Base-by-base conservation (phyloP, 1,140 invertebrate genomes). In the Zaprionus taronus region DNA sequence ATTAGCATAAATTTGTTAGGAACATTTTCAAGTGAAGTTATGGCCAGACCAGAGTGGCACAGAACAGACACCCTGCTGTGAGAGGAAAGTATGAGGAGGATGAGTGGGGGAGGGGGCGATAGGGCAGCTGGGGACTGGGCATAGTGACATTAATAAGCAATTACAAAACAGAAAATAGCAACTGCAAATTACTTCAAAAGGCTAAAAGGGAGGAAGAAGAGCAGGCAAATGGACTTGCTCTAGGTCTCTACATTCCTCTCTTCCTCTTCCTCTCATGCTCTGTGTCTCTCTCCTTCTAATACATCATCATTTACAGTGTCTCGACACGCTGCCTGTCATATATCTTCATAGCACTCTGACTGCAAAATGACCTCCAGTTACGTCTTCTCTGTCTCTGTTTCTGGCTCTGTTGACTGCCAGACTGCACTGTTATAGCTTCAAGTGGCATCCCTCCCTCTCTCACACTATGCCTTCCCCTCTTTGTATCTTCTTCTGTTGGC, bases 1-100 rank as follows among this genome's bases (percentile, higher is more conserved):
- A 89, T 89, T 89, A 89, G 85, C 85, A 89, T 89, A 89, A 89
- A 89, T 89, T 89, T 90, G 81, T 90, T 90, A 87, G 81, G 87
- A 87, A 83, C 84, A 89, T 87, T 87, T 90, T 75, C 81, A 85
- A 90, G 85, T 81, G 84, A 89, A 90, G 78, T 66, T 81, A 73
- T 90, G 65, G 62, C 78, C 71, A 51, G 44, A 62, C 78, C 71
- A 47, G 44, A 62, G 69, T 41, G 49, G 28, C 38, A 41, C 7
- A 47, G 41, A 22, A 22, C 47, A 53, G 26, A 17, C 11, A 15
- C 20, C 28, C 31, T 26, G 55, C 36, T 11, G 15, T 14, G 5
- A 22, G 26, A 7, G 12, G 17, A 14, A 5, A 11, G 9, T 34
- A 31, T 1, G 31, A 20, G 11, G 22, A 15, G 47, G 20, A 20